Evolutionary conservation across 1,140 invertebrate genomes (phyloP), one percentile per base, ranked within the genome.

Genomic region (Pomacea maculata): DNA sequence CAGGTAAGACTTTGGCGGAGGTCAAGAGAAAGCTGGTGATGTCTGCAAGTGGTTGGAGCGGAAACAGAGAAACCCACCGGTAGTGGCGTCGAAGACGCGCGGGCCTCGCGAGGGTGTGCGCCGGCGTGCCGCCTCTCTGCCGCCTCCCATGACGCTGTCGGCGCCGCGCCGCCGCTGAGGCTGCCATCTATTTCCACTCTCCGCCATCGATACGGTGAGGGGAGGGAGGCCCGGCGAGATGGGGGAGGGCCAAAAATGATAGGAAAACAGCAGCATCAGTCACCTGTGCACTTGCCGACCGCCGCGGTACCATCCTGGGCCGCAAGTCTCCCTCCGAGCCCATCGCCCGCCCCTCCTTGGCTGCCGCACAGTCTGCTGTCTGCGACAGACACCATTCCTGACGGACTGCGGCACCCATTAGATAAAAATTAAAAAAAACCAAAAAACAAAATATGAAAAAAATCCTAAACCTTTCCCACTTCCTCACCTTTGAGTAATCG

Each of bases 101-200:
- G 21, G 67, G 67, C 29, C n/a, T 70, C 10, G 67, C 29, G 67
- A 70, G 67, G 67, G 21, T 21, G 21, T 11, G n/a, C 21, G 67
- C 67, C 67, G 29, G n/a, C 67, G 14, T 70, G 67, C 67, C 67
- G 67, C 67, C 67, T 25, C n/a, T 11, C n/a, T 70, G 67, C 67
- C 67, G 67, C 67, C 67, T 25, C n/a, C n/a, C 67, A n/a, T 34
- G 67, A n/a, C 67, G 67, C 21, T 12, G 29, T 6, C 21, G 67
- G 67, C 67, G 67, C 67, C 67, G 14, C 12, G 12, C 67, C 29
- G 21, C 67, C 67, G n/a, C 67, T 14, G 12, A 17, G 29, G 12
- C 67, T 70, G 67, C 67, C 67, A 70, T 70, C 67, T 70, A 70
- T 70, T 70, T 70, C 67, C 29, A 70, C n/a, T 25, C n/a, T 4